Percentiles rank a stretch among this genome's conserved stretches.
Evolutionary conservation across 2,888 invertebrate genomes (phyloP).

Genomic region (Drosophila robusta): DNA sequence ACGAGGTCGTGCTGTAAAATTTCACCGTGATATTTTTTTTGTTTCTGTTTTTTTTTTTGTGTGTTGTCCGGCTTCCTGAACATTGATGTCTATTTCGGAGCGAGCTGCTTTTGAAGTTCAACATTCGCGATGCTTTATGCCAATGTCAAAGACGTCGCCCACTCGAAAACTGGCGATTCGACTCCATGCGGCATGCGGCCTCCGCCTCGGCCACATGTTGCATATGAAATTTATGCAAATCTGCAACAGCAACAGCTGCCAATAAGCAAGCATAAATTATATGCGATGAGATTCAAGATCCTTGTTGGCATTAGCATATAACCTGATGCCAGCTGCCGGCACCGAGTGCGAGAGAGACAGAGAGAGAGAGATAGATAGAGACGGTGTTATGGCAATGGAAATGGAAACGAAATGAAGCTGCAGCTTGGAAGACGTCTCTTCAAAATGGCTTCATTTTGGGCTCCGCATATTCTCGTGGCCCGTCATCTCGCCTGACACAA

Average conservation of each 20-base stretch:
- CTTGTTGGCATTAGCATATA: constrained; percentile 75
- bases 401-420: constrained; percentile 22
- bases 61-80: constrained; percentile 42
- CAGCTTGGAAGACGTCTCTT: constrained; percentile 33
- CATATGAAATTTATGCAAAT: constrained; percentile 79
- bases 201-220: constrained; percentile 56
- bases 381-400: neutral
- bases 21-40: constrained; percentile 58
- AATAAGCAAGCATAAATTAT: constrained; percentile 78
- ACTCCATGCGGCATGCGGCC: constrained; percentile 2
- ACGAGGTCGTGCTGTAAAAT: constrained; percentile 64
- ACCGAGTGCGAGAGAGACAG: constrained; percentile 17
- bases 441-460: constrained; percentile 71
- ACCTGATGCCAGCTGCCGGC: constrained; percentile 58
- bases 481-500: constrained; percentile 71
- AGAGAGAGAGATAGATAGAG: neutral
- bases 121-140: constrained; percentile 53
- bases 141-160: constrained; percentile 70
- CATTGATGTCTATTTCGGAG: constrained; percentile 69
- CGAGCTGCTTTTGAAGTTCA: constrained; percentile 52
- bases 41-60: constrained; percentile 19
- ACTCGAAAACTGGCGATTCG: constrained; percentile 40
- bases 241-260: constrained; percentile 63
- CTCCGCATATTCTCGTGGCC: constrained; percentile 17
- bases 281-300: constrained; percentile 68